Conservation (phyloP, 2,113 vertebrate species). For the Emberiza fucata region DNA sequence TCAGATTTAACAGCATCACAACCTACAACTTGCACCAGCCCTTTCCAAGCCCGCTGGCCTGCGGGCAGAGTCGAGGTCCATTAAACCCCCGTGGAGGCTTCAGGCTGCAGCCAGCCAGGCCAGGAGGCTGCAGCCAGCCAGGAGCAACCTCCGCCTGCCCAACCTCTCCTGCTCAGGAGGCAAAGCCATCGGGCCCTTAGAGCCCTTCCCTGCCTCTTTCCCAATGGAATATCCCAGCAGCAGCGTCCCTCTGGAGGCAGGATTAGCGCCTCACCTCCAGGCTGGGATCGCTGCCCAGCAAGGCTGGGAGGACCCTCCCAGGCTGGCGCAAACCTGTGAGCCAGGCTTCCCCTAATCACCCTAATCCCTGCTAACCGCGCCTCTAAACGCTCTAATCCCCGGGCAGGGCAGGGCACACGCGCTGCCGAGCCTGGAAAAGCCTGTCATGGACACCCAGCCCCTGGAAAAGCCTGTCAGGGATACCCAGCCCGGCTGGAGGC, state of each 20-base stretch:
- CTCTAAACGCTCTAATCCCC: conserved; percentile 39
- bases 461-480: no score
- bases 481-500: background rate
- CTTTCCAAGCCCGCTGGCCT: accelerated
- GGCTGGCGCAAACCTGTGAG: background rate
- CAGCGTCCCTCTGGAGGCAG: background rate
- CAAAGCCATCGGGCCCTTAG: background rate
- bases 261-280: background rate
- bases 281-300: background rate
- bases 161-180: background rate
- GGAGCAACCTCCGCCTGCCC: background rate
- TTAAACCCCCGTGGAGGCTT: background rate
- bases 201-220: background rate
- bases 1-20: background rate
- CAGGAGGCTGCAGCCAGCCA: background rate
- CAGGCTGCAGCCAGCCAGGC: background rate
- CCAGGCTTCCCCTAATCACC: background rate
- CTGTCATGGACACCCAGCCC: no score
- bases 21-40: background rate
- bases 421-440: background rate
- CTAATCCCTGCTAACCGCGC: conserved; percentile 12
- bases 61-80: accelerated
- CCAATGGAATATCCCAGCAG: accelerated
- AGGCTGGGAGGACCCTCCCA: background rate
- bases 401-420: background rate